Evolutionary conservation across 2,797 vertebrate species (phyloP).

Genomic region (Peromyscus melanophrys): DNA sequence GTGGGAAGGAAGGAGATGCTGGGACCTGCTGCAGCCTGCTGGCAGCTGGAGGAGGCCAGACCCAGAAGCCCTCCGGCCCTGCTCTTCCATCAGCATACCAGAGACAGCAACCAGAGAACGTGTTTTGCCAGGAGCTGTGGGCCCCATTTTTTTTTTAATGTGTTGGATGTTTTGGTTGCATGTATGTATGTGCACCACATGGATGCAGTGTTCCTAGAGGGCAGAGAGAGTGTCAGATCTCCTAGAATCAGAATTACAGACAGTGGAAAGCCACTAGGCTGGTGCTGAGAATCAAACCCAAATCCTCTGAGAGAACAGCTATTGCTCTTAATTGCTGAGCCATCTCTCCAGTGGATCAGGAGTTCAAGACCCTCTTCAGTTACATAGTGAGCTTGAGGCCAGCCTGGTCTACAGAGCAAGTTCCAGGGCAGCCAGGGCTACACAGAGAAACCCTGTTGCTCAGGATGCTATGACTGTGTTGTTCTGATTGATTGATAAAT

Average conservation of each 20-base stretch:
- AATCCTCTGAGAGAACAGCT: not conserved
- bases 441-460: no score
- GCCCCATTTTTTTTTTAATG: not conserved
- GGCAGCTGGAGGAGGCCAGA: not conserved
- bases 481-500: no score
- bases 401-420: no score
- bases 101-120: not conserved
- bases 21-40: not conserved
- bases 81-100: no score
- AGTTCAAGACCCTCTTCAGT: not conserved
- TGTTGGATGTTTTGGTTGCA: not conserved
- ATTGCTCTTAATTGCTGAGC: not conserved
- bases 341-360: not conserved
- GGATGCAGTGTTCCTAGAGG: not conserved
- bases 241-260: not conserved
- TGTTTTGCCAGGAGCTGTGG: not conserved
- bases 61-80: not conserved
- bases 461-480: no score
- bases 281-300: not conserved
- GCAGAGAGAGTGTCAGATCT: not conserved
- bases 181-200: not conserved
- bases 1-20: not conserved
- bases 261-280: not conserved
- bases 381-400: not conserved
- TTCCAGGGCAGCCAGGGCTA: no score